A percentile compares a stretch with the other conserved stretches of the same genome.
Evolutionary conservation across 1,140 invertebrate species (phyloP).

Genomic region (Drosophila aff.): DNA sequence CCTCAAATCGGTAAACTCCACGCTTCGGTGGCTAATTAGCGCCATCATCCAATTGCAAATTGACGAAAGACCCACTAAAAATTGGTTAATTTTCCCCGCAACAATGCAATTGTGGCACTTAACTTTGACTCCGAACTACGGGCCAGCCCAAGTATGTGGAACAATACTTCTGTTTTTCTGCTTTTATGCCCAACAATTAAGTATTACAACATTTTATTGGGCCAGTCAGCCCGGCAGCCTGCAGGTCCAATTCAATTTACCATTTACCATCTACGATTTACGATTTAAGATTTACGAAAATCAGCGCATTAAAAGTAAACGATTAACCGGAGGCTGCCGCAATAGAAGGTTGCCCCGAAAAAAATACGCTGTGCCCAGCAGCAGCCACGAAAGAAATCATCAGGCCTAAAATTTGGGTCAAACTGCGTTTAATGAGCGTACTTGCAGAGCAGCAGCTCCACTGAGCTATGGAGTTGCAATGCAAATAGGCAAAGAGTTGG

Average conservation of each 20-base stretch:
- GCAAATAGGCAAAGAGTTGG: constrained; percentile 26
- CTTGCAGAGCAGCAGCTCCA: constrained; percentile 17
- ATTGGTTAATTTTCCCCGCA: constrained; percentile 67
- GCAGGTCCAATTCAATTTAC: constrained; percentile 54
- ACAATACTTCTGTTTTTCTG: constrained; percentile 29
- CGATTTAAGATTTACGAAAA: constrained; percentile 69
- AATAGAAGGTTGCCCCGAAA: constrained; percentile 51
- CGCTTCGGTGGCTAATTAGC: constrained; percentile 71
- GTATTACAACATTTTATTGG: constrained; percentile 72
- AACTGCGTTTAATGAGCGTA: constrained; percentile 60
- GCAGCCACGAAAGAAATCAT: constrained; percentile 70
- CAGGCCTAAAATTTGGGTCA: constrained; percentile 67
- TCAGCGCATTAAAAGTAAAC: constrained; percentile 76
- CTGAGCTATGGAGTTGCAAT: constrained; percentile 19
- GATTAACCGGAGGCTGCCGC: constrained; percentile 58
- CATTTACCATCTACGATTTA: constrained; percentile 55
- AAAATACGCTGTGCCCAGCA: constrained; percentile 45
- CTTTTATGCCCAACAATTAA: constrained; percentile 62
- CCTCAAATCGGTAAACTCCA: constrained; percentile 33
- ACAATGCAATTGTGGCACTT: constrained; percentile 70
- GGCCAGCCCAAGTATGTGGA: constrained; percentile 44
- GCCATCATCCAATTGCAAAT: constrained; percentile 38
- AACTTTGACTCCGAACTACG: constrained; percentile 75
- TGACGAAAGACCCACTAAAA: constrained; percentile 61
- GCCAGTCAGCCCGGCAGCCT: constrained; percentile 17